Evolutionary conservation across 2,113 vertebrate genomes (phyloP).

Genomic region (Sylvietta virens): DNA sequence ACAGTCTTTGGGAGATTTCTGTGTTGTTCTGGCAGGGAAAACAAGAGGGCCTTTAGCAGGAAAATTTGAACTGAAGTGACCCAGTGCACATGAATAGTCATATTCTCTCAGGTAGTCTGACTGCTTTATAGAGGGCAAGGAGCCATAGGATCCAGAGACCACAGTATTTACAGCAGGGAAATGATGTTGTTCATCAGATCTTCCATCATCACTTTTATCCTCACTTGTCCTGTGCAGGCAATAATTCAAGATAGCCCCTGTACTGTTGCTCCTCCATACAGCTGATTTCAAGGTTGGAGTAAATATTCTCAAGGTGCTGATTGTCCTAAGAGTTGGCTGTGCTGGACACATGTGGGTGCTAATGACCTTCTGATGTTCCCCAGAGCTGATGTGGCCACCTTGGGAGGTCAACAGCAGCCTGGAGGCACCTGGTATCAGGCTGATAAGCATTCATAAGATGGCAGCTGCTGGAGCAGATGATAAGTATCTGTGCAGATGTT

Average conservation of each 20-base stretch:
- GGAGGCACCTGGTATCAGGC: background rate
- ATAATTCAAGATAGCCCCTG: background rate
- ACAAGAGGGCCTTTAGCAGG: background rate
- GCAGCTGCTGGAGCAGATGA: background rate
- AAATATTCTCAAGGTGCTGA: background rate
- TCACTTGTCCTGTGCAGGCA: background rate
- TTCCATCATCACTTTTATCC: background rate
- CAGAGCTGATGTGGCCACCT: background rate
- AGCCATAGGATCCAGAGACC: background rate
- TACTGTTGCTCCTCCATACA: background rate
- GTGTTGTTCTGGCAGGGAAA: background rate
- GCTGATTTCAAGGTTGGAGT: background rate
- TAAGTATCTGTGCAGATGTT: background rate
- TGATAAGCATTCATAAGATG: background rate
- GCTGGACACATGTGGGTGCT: background rate
- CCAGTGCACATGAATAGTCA: background rate
- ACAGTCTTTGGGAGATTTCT: background rate
- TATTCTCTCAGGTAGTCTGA: background rate
- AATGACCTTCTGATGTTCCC: background rate
- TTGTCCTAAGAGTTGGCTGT: background rate
- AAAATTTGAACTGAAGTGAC: background rate
- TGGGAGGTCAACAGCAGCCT: background rate
- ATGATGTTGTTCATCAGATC: background rate
- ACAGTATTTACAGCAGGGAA: background rate
- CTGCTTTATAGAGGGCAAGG: background rate